These are phyloP conservation scores for Hippocampus guttulatus DNA, from an alignment of 2,113 vertebrate species.

Conservation along the genomic window DNA sequence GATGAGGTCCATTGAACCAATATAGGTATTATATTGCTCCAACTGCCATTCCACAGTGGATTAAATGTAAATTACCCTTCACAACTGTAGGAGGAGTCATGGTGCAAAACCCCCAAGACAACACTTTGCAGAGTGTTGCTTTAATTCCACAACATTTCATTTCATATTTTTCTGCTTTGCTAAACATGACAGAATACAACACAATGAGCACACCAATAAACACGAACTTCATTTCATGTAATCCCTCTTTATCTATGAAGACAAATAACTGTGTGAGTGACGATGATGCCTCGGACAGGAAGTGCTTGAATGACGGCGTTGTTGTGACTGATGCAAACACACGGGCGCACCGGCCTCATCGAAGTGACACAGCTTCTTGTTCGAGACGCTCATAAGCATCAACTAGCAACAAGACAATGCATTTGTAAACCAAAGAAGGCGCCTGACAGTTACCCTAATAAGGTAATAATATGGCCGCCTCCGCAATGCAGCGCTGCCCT, in stretches of 20 bases:
- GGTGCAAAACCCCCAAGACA: background rate
- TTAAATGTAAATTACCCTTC: background rate
- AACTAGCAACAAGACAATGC: slow-evolving; percentile 49
- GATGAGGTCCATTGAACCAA: too few species aligned
- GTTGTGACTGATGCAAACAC: slow-evolving; percentile 30
- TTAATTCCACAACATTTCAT: background rate
- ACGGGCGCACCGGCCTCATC: slow-evolving; percentile 41
- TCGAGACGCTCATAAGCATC: slow-evolving; percentile 40
- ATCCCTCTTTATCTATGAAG: background rate
- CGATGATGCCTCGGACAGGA: background rate
- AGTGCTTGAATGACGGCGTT: background rate
- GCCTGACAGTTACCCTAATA: slow-evolving; percentile 73
- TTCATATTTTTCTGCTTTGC: background rate
- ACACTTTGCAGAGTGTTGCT: background rate
- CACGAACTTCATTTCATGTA: background rate
- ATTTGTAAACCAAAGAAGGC: slow-evolving; percentile 71
- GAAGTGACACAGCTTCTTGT: slow-evolving; percentile 55
- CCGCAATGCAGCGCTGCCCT: slow-evolving; percentile 63
- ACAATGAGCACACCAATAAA: background rate
- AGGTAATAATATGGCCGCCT: slow-evolving; percentile 57
- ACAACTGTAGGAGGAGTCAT: background rate
- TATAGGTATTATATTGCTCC: too few species aligned
- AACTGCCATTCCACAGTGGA: too few species aligned
- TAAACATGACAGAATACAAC: background rate
- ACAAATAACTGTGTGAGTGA: background rate